Percentiles rank a stretch among this genome's conserved stretches.
Conservation (phyloP, 2,113 vertebrate species). For the Acrocephalus arundinaceus region DNA sequence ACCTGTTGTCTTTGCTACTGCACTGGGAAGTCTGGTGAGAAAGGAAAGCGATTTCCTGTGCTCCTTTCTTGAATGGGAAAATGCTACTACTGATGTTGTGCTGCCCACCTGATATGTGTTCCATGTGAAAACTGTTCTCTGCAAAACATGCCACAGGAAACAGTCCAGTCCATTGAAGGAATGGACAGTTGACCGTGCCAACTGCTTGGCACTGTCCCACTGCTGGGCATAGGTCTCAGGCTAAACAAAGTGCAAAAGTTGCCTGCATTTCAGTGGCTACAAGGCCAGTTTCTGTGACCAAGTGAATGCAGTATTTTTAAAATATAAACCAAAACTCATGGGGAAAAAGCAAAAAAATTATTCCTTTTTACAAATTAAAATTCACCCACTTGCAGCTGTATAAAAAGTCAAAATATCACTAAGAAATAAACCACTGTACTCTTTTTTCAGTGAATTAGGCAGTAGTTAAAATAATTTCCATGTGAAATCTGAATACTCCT, state of each 20-base stretch:
- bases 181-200: too few species aligned
- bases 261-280: background rate
- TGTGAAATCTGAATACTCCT: background rate
- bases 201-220: background rate
- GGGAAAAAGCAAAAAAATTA: background rate
- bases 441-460: background rate
- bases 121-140: background rate
- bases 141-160: background rate
- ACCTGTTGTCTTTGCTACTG: background rate
- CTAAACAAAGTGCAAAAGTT: background rate
- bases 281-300: background rate
- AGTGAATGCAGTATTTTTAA: background rate
- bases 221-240: background rate
- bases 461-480: background rate
- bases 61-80: background rate
- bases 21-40: background rate
- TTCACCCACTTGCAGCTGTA: background rate
- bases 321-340: background rate
- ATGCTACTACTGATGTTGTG: background rate
- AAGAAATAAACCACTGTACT: background rate
- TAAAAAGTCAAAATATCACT: background rate
- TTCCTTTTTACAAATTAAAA: background rate
- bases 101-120: background rate
- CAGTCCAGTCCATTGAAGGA: background rate
- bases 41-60: background rate